phyloP scores from a whole-genome alignment of 2,113 vertebrate species.

The Megalops atlanticus region DNA sequence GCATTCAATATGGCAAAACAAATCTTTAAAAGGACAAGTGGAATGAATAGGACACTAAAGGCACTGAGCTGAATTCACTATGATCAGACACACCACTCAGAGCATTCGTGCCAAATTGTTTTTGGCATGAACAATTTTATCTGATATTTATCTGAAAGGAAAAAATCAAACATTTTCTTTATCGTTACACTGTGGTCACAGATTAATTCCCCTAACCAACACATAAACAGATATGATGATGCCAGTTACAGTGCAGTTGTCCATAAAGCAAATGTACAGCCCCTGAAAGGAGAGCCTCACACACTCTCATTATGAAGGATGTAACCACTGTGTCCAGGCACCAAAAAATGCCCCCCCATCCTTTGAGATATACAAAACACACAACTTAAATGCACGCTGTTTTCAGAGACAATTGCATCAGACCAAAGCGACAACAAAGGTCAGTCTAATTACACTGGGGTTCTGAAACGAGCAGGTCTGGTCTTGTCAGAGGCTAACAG shows the following conservation, averaged over 20 bases:
- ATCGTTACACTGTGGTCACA: too few species aligned
- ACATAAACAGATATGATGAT: background rate
- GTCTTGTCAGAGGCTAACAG: background rate
- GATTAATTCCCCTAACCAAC: too few species aligned
- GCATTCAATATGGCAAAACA: background rate
- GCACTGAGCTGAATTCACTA: background rate
- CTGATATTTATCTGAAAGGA: too few species aligned
- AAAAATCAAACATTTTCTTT: too few species aligned
- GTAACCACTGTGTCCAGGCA: slow-evolving; percentile 27
- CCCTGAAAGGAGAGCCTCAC: slow-evolving; percentile 21
- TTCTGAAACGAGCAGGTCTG: background rate
- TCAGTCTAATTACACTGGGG: slow-evolving; percentile 11
- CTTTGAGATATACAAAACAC: too few species aligned
- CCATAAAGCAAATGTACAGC: background rate
- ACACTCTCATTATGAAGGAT: background rate
- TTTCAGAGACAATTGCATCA: slow-evolving; percentile 29
- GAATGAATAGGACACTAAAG: background rate
- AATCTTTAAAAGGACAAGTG: background rate
- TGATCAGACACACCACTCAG: too few species aligned
- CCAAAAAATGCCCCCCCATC: slow-evolving; percentile 16
- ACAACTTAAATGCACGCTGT: too few species aligned
- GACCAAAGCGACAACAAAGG: slow-evolving; percentile 23
- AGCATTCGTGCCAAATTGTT: too few species aligned
- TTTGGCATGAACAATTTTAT: too few species aligned
- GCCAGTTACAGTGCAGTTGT: background rate